phyloP scores from a whole-genome alignment of 2,888 invertebrate species.

The Agrotis ipsilon region DNA sequence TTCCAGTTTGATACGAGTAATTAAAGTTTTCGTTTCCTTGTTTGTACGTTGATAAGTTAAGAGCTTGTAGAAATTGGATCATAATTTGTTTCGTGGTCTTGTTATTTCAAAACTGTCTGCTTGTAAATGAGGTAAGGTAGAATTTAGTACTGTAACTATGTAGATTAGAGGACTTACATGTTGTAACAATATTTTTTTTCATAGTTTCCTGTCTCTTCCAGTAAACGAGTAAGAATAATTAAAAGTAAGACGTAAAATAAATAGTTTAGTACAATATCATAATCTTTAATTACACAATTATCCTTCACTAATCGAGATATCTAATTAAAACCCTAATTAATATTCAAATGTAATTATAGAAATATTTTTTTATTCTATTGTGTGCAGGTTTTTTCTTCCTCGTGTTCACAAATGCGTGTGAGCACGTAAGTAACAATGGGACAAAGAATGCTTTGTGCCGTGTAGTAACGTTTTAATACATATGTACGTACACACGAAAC shows the following conservation, averaged over 20 bases:
- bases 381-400: slow-evolving; percentile 69
- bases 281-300: neutral
- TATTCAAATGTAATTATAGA: slow-evolving; percentile 58
- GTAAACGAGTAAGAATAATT: neutral
- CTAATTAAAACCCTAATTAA: slow-evolving; percentile 34
- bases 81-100: slow-evolving; percentile 34
- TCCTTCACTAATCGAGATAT: slow-evolving; percentile 18
- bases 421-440: slow-evolving; percentile 76
- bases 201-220: too few species aligned
- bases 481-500: slow-evolving; percentile 40
- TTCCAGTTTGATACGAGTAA: slow-evolving; percentile 52
- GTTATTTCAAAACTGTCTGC: slow-evolving; percentile 26
- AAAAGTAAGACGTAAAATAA: neutral
- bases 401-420: slow-evolving; percentile 66
- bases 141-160: neutral
- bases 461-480: slow-evolving; percentile 65
- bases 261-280: neutral
- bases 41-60: slow-evolving; percentile 35
- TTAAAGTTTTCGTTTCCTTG: slow-evolving; percentile 56
- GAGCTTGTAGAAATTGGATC: slow-evolving; percentile 33
- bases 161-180: neutral
- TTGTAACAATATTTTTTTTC: too few species aligned
- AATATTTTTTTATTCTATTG: slow-evolving; percentile 59
- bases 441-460: slow-evolving; percentile 80
- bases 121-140: neutral